Evolutionary conservation across 2,797 vertebrate species (phyloP).

Genomic region (Sebastes baramenuke): DNA sequence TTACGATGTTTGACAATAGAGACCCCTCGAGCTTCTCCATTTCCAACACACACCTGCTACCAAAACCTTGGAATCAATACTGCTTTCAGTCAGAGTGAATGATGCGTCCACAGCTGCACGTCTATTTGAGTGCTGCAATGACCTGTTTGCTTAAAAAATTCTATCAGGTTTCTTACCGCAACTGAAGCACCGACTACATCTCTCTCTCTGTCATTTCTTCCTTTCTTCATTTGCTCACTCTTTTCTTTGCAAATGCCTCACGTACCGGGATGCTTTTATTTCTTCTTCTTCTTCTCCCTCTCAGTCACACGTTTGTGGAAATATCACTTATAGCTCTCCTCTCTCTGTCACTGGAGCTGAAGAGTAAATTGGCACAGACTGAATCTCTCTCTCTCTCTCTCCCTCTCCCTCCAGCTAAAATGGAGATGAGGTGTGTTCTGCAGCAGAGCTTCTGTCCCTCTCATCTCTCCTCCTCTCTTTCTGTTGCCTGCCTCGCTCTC

Average conservation of each 20-base stretch:
- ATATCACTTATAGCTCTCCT: constrained; percentile 69
- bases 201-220: constrained; percentile 33
- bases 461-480: constrained; percentile 63
- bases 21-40: neutral
- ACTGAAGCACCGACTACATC: constrained; percentile 58
- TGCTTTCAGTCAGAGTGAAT: constrained; percentile 19
- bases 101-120: constrained; percentile 30
- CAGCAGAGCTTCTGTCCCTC: constrained; percentile 71
- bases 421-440: constrained; percentile 78
- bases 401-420: constrained; percentile 67
- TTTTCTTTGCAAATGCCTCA: constrained; percentile 45
- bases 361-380: constrained; percentile 71
- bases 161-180: constrained; percentile 76
- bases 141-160: constrained; percentile 22
- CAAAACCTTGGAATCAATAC: constrained; percentile 28
- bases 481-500: constrained; percentile 51
- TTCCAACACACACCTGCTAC: constrained; percentile 41
- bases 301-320: constrained; percentile 55
- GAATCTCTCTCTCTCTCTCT: constrained; percentile 47
- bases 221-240: constrained; percentile 26
- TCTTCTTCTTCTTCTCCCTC: constrained; percentile 22
- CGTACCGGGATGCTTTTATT: constrained; percentile 11
- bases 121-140: constrained; percentile 20
- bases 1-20: constrained; percentile 16
- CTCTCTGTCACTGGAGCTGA: constrained; percentile 66